Percentiles rank a stretch among this genome's conserved stretches.
Evolutionary conservation across 1,140 invertebrate species (phyloP).

Genomic region (Drosophila chauvacae): DNA sequence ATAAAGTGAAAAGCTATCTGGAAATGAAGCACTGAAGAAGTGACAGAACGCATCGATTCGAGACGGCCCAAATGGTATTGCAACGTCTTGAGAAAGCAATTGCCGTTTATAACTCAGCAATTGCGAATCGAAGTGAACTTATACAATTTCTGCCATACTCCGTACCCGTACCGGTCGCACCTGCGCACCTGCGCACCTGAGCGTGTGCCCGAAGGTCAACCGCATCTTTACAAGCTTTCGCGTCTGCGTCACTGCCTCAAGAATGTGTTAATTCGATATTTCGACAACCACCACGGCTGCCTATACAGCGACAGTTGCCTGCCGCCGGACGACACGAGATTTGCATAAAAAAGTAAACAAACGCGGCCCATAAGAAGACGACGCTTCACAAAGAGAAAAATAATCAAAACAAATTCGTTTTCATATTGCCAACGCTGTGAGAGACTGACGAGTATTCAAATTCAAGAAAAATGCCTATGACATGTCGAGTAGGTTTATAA

Average conservation of each 20-base stretch:
- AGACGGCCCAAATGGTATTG: constrained; percentile 33
- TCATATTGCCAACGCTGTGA: constrained; percentile 11
- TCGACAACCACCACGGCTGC: constrained; percentile 26
- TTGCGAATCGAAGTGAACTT: constrained; percentile 61
- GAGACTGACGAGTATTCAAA: constrained; percentile 1
- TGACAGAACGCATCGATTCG: constrained; percentile 37
- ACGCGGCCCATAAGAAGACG: constrained; percentile 23
- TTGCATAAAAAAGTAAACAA: constrained; percentile 73
- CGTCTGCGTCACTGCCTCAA: constrained; percentile 59
- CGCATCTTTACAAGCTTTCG: constrained; percentile 73
- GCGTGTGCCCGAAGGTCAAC: constrained; percentile 62
- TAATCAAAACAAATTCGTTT: constrained; percentile 13
- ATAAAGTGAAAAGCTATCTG: constrained; percentile 18
- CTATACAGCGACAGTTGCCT: constrained; percentile 24
- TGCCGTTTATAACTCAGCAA: constrained; percentile 33
- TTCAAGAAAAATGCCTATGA: not conserved
- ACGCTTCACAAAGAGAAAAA: not conserved
- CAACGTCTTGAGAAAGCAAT: constrained; percentile 22
- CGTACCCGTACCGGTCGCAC: constrained; percentile 1
- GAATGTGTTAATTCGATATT: constrained; percentile 75
- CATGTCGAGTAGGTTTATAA: not conserved
- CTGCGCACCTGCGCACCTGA: constrained; percentile 8
- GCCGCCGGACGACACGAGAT: constrained; percentile 34
- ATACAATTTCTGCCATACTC: constrained; percentile 19
- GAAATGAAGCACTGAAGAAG: constrained; percentile 3